Base-by-base conservation (phyloP, 2,797 vertebrate species). In the Dryobates pubescens region DNA sequence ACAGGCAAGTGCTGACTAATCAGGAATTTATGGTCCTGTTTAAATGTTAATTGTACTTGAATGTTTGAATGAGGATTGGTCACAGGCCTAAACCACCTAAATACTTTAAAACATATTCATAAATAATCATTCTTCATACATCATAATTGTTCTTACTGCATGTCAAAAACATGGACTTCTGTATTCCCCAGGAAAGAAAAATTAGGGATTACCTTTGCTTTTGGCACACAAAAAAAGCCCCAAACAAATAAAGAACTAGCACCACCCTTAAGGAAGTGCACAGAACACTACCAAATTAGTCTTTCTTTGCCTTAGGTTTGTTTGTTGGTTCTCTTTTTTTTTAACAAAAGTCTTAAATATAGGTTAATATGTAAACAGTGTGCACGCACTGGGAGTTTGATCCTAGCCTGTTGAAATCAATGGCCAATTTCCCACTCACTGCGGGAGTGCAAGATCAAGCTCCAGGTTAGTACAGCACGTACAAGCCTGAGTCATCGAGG, bases 311-410 rank as follows among this genome's bases (percentile, higher is more conserved):
- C 91, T 85, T 72, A 62, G 45, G 54, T 29, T 51, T 51, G 47
- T 19, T 51, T 56, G 27, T 18, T 29, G 27, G 47, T 23, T 49
- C 23, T 6, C n/a, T n/a, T n/a, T n/a, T 47, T 85, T 82, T 94
- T 95, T 96, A 97, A 96, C 93, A 97, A 98, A 98, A 98, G 92
- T 97, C 97, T 99, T 98, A 98, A 99, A 99, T 99, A 99, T 30
- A 97, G 96, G 96, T 96, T 98, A 97, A 98, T 97, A 98, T 98
- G 99, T 99, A 99, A 99, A 99, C 99, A 98, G 97, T 95, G 93
- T 96, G 97, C 98, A 97, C 94, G 92, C 95, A 96, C 82, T 70
- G 89, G 84, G 95, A 94, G 93, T 82, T 91, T 93, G 94, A 85
- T 92, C 91, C 80, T 62, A 69, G 87, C 86, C 63, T 41, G 24